These are phyloP conservation scores for Danaus chrysippus DNA, from an alignment of 2,888 invertebrate genomes.

Conservation along the genomic window DNA sequence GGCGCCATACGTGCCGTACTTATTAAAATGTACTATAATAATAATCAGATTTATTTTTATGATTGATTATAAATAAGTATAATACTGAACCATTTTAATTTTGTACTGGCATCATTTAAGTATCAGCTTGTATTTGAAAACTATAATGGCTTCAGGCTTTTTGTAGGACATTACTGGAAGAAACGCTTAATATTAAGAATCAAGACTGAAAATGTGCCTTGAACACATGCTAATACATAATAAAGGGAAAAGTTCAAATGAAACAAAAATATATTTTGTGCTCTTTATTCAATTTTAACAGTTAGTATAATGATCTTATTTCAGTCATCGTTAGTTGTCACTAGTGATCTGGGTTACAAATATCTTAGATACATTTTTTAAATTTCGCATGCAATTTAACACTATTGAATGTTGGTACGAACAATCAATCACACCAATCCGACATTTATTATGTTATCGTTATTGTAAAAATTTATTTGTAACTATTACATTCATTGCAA, in stretches of 20 bases:
- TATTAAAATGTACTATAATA: no score
- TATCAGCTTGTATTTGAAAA: no score
- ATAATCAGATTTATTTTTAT: no score
- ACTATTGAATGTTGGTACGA: slow-evolving; percentile 31
- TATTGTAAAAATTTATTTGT: slow-evolving; percentile 48
- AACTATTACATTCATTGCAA: slow-evolving; percentile 48
- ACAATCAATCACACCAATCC: slow-evolving; percentile 25
- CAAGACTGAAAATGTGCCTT: no score
- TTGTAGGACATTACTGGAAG: no score
- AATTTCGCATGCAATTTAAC: slow-evolving; percentile 33
- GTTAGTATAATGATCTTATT: slow-evolving; percentile 72
- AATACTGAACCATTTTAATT: no score
- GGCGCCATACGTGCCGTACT: no score
- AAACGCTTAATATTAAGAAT: no score
- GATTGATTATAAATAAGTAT: no score
- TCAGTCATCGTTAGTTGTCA: slow-evolving; percentile 72
- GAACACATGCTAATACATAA: not conserved
- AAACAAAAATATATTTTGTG: slow-evolving; percentile 67
- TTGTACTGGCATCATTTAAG: no score
- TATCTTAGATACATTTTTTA: slow-evolving; percentile 33
- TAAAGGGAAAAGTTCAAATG: slow-evolving; percentile 34
- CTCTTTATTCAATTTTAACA: slow-evolving; percentile 78
- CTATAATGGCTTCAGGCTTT: no score
- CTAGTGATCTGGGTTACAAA: slow-evolving; percentile 35
- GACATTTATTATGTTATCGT: slow-evolving; percentile 26